Evolutionary conservation across 1,140 invertebrate species (phyloP), one percentile per base, ranked within the genome.

Genomic region (Bombus confusus): DNA sequence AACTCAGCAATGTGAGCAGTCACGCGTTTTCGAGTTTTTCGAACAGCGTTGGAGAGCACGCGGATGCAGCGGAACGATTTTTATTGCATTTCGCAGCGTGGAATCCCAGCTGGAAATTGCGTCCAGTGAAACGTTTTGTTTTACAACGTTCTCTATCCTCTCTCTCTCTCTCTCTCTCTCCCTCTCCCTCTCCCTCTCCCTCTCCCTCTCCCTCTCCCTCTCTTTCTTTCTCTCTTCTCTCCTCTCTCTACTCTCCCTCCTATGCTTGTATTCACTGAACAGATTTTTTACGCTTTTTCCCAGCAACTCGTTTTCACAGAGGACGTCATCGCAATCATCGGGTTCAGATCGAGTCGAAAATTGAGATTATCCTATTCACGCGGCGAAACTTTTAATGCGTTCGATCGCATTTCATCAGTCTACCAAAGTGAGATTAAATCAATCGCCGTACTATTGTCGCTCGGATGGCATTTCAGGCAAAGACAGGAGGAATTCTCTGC

Each of bases 81-180:
- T 90, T 88, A 90, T 90, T 91, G 89, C 89, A 91, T 90, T 90
- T 90, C 86, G 75, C 88, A 79, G 88, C 86, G 83, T 80, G 80
- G 82, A 83, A 83, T 80, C 86, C 82, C 88, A 84, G 78, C 88
- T 89, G 88, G 87, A 89, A 89, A 89, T 89, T 89, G 84, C 88
- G 87, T 86, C 84, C 88, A 86, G 84, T 79, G 86, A 88, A 89
- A 89, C 88, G 88, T 89, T 89, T 89, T 89, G 88, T 89, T 89
- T 89, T 84, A 88, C 87, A 89, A 88, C 73, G 87, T 81, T 89
- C 78, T 83, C 75, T 31, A 41, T 64, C 18, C 52, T 80, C 72
- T 72, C 69, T 64, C 83, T 37, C 47, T 28, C 69, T 15, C 66
- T 9, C 81, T 22, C 22, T 52, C 25, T 39, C 25, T n/a, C 13